Base-by-base conservation (phyloP, 2,888 invertebrate species). In the Caenorhabditis angaria region DNA sequence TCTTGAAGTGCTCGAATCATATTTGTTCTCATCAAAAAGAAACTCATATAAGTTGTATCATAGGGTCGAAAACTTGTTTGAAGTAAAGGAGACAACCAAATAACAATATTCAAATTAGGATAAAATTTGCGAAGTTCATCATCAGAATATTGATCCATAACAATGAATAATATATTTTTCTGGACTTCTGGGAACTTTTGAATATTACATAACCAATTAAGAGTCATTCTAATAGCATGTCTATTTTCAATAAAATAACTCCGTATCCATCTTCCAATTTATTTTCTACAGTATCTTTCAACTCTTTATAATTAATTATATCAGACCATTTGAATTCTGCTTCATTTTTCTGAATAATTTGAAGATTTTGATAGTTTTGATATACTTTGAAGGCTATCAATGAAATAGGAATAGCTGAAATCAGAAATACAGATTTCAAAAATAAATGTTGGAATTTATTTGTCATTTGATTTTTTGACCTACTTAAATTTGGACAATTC, bases 1-100 rank as follows among this genome's bases (percentile, higher is more conserved):
- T 70, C 62, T 51, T 78, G 77, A 24, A 82, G 66, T 1, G 81
- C 78, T 32, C 68, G 69, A 24, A 82, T 82, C 48, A 82, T 69
- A 61, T 81, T 82, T 4, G 82, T 82, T 35, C 82, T 58, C 68
- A 82, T 77, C 10, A 82, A 64, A 70, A 82, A 82, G 59, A 82
- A 82, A 50, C 77, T 79, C 82, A 82, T 81, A 65, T 82, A 82
- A 1, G 80, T 81, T 6, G 78, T 62, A 57, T 82, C 82, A 55
- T 76, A 75, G 0, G 82, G 82, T 2, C 62, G 70, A 62, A 82
- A 82, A n/a, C 70, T 58, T n/a, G 57, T 63, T 77, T 81, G 76
- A 10, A 82, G 61, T 18, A 72, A 67, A 1, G 71, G 72, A 20
- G 80, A 71, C 47, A 76, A 58, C 72, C 75, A 81, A 27, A 69